phyloP scores from a whole-genome alignment of 1,140 invertebrate species.

The Ctenoplectra terminalis region DNA sequence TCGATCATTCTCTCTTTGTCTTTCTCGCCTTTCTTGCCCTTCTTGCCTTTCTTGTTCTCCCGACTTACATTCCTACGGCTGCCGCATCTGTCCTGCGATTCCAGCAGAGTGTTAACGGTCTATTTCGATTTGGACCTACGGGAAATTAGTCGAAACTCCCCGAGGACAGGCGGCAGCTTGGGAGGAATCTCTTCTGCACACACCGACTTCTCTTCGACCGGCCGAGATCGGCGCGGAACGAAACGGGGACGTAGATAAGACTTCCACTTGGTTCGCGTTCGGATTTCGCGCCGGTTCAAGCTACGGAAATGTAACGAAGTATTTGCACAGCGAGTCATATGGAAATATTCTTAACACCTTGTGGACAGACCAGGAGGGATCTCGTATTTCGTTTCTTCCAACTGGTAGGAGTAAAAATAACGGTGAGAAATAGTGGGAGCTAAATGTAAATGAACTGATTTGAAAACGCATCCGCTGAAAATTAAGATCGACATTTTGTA shows the following conservation, averaged over 20 bases:
- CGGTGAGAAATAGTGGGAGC: too few species aligned
- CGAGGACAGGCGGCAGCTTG: slow-evolving; percentile 49
- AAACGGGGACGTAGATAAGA: slow-evolving; percentile 58
- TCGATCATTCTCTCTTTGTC: neutral
- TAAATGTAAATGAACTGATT: too few species aligned
- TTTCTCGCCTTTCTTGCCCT: slow-evolving; percentile 17
- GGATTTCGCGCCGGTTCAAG: slow-evolving; percentile 11
- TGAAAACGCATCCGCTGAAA: too few species aligned
- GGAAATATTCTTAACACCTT: too few species aligned
- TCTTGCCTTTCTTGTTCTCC: slow-evolving; percentile 17
- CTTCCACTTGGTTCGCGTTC: neutral
- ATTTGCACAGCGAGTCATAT: neutral
- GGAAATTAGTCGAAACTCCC: slow-evolving; percentile 70
- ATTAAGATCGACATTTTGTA: too few species aligned
- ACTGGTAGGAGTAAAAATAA: too few species aligned
- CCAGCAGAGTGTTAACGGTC: slow-evolving; percentile 67
- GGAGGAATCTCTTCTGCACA: slow-evolving; percentile 49
- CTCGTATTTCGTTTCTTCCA: too few species aligned
- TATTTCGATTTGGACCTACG: slow-evolving; percentile 67
- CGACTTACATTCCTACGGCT: slow-evolving; percentile 30
- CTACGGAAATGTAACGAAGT: slow-evolving; percentile 9
- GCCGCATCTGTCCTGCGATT: slow-evolving; percentile 34
- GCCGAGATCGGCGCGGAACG: slow-evolving; percentile 20
- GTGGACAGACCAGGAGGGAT: too few species aligned
- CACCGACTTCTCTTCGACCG: slow-evolving; percentile 33